These are phyloP conservation scores for Theretra japonica DNA, from an alignment of 2,888 invertebrate species.

Conservation along the genomic window DNA sequence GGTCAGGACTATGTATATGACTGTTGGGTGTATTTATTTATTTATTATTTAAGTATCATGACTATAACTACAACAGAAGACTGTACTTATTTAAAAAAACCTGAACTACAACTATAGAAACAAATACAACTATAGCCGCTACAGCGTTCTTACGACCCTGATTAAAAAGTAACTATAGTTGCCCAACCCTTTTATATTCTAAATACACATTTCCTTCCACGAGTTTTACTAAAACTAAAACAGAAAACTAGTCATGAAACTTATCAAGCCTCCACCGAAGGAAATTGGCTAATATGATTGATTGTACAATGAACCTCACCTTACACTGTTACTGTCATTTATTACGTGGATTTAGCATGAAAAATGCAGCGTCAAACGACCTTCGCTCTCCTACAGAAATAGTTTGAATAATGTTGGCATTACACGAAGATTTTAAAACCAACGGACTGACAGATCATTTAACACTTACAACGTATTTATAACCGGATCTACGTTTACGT, in stretches of 20 bases:
- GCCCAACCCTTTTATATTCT: no score
- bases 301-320: conserved; percentile 7
- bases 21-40: no score
- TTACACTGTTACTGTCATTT: conserved; percentile 3
- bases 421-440: conserved; percentile 28
- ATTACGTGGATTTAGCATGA: conserved; percentile 17
- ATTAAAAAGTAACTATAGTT: no score
- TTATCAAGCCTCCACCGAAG: background rate
- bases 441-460: conserved; percentile 15
- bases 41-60: no score
- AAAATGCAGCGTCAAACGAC: conserved; percentile 11
- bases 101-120: no score
- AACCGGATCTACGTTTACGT: conserved; percentile 5
- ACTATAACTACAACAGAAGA: no score
- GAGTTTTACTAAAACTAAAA: background rate
- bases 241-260: background rate
- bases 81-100: no score
- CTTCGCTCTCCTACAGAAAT: conserved; percentile 22
- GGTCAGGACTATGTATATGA: no score
- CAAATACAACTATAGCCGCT: no score
- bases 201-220: no score
- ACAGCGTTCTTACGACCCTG: no score
- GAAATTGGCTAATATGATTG: background rate
- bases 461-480: background rate
- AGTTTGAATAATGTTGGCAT: conserved; percentile 27